A percentile compares a stretch with the other conserved stretches of the same genome.
These are phyloP conservation scores for Pissodes strobi DNA, from an alignment of 1,140 invertebrate species.

Conservation along the genomic window DNA sequence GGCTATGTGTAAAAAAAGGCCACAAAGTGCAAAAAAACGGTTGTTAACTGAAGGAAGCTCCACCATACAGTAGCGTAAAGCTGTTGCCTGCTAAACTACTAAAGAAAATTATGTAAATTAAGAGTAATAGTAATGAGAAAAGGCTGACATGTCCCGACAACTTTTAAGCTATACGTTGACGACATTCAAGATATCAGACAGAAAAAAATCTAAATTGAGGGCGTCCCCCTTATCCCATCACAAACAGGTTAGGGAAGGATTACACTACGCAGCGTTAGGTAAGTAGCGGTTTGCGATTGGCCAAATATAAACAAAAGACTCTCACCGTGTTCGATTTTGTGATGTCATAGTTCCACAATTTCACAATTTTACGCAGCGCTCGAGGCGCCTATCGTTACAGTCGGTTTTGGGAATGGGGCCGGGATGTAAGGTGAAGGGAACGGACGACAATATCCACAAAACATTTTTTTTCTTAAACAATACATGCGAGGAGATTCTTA, in stretches of 20 bases:
- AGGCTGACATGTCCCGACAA: conserved; percentile 61
- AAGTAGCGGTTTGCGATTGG: not conserved
- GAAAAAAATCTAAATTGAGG: conserved; percentile 49
- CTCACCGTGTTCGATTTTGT: conserved; percentile 45
- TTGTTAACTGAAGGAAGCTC: conserved; percentile 12
- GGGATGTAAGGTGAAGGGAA: conserved; percentile 6
- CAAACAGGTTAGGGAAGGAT: conserved; percentile 52
- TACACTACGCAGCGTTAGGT: conserved; percentile 38
- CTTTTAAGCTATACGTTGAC: too few species aligned
- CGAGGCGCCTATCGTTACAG: not conserved
- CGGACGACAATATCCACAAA: conserved; percentile 37
- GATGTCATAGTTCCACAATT: conserved; percentile 33
- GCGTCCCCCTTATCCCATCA: conserved; percentile 70
- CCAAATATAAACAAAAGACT: conserved; percentile 33
- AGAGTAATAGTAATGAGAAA: conserved; percentile 61
- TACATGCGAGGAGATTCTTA: too few species aligned
- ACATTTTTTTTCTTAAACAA: conserved; percentile 20
- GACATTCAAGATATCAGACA: conserved; percentile 5
- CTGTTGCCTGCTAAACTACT: conserved; percentile 31
- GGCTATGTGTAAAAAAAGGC: not conserved
- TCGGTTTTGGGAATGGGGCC: not conserved
- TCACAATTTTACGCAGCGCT: conserved; percentile 5
- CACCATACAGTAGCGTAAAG: conserved; percentile 29
- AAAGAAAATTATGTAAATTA: conserved; percentile 36
- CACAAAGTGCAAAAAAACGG: not conserved